Evolutionary conservation across 2,888 invertebrate species (phyloP).

Genomic region (Rhagium mordax): DNA sequence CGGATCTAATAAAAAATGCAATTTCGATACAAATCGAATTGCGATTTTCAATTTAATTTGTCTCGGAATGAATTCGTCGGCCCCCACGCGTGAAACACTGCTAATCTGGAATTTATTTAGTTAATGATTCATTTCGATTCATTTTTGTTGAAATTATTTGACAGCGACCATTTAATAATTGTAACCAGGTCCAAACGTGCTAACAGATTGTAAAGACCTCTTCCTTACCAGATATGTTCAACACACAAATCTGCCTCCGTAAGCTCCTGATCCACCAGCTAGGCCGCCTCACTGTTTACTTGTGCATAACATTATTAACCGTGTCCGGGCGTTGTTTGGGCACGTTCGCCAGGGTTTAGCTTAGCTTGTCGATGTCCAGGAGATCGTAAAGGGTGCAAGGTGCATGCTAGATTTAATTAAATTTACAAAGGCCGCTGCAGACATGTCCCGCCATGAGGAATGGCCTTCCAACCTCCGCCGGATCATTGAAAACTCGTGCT

Average conservation of each 20-base stretch:
- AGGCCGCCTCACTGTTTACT: background rate
- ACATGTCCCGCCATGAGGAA: background rate
- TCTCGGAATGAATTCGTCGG: background rate
- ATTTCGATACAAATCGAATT: constrained; percentile 30
- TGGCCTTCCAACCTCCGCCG: background rate
- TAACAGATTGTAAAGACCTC: too few relatives aligned
- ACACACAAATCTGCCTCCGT: background rate
- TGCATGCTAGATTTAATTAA: constrained; percentile 29
- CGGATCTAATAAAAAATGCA: constrained; percentile 25
- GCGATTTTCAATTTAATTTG: constrained; percentile 18
- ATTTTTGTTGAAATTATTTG: too few relatives aligned
- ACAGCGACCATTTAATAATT: too few relatives aligned
- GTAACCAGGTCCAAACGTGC: too few relatives aligned
- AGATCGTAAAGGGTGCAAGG: constrained; percentile 5
- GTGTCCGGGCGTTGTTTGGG: background rate
- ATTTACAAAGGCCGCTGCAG: constrained; percentile 10
- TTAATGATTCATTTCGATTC: too few relatives aligned
- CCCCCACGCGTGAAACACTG: background rate
- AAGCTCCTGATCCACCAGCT: background rate
- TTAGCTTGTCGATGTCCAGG: background rate
- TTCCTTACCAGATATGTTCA: too few relatives aligned
- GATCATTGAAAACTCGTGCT: background rate
- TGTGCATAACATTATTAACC: constrained; percentile 19
- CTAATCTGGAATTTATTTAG: background rate
- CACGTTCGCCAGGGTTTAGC: background rate